phyloP scores from a whole-genome alignment of 2,797 vertebrate genomes.

The Hydrophis major region DNA sequence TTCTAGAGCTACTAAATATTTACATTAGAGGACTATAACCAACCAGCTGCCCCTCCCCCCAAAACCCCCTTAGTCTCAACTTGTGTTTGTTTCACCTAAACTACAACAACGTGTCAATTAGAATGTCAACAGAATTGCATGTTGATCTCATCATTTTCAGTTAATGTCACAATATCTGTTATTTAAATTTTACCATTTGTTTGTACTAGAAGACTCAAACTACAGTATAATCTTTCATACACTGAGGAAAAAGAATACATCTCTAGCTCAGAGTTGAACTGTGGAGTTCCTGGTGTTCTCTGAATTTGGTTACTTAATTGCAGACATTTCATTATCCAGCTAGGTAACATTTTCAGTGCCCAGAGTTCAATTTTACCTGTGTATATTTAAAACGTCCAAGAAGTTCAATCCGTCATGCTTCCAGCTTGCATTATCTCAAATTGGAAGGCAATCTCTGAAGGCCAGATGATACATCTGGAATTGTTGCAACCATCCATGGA shows the following conservation, averaged over 20 bases:
- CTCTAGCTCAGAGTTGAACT: neutral
- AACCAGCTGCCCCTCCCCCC: neutral
- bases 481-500: neutral
- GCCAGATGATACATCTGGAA: neutral
- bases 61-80: neutral
- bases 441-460: neutral
- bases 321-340: neutral
- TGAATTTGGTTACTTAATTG: neutral
- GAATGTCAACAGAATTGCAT: neutral
- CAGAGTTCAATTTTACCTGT: neutral
- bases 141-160: neutral
- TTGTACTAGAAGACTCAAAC: neutral
- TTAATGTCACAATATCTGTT: neutral
- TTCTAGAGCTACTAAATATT: neutral
- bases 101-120: neutral
- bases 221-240: neutral
- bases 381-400: neutral
- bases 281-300: neutral
- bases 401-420: neutral
- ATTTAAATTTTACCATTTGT: neutral
- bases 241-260: neutral
- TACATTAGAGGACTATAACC: neutral
- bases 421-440: neutral
- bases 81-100: neutral
- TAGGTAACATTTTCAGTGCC: neutral